Evolutionary conservation across 1,140 invertebrate species (phyloP).

Genomic region (Stenopsyche tienmushanensis): DNA sequence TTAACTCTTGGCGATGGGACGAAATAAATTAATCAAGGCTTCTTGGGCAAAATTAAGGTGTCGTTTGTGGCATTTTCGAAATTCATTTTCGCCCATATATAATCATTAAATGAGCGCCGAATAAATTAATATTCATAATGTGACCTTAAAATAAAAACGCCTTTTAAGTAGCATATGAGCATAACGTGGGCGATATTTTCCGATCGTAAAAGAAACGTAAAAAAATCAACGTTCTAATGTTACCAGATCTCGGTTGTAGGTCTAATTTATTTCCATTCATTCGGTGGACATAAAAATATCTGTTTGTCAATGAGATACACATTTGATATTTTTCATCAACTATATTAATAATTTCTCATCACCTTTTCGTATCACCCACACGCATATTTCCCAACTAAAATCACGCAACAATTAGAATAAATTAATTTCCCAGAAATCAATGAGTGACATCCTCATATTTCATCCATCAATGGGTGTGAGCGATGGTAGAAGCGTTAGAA

Average conservation of each 20-base stretch:
- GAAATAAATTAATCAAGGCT: too few species aligned
- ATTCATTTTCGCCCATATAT: too few species aligned
- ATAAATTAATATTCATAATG: too few species aligned
- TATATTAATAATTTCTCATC: not conserved
- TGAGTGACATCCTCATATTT: not conserved
- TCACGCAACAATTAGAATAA: not conserved
- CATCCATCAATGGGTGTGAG: too few species aligned
- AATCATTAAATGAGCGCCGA: too few species aligned
- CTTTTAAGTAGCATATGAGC: too few species aligned
- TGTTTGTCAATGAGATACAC: not conserved
- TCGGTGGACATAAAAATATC: not conserved
- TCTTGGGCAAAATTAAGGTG: too few species aligned
- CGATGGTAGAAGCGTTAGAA: too few species aligned
- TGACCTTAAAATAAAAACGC: not conserved
- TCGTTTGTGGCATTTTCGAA: too few species aligned
- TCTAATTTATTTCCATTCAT: not conserved
- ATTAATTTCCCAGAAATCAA: not conserved
- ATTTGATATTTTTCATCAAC: not conserved
- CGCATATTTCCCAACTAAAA: not conserved
- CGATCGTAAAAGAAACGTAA: not conserved
- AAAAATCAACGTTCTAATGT: not conserved
- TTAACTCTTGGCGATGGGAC: too few species aligned
- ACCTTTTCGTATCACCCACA: not conserved
- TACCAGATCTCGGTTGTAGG: not conserved
- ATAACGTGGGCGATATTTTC: not conserved